Evolutionary conservation across 2,888 invertebrate species (phyloP), one percentile per base, ranked within the genome.

Genomic region (Gerosis bhagava): DNA sequence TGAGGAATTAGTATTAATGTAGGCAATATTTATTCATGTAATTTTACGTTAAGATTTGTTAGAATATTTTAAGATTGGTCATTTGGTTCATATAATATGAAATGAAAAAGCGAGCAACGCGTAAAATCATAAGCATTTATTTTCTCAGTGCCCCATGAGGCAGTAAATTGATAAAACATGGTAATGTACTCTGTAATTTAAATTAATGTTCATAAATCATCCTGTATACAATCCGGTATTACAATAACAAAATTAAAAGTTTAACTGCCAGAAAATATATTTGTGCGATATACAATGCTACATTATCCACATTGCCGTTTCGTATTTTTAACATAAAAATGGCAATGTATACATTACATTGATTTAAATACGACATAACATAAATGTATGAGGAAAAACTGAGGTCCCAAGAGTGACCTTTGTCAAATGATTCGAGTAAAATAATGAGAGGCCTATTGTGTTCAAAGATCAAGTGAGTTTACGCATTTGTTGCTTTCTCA

Each of bases 361-460:
- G 10, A 19, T 25, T 35, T 7, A 26, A 7, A 5, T 2, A 13
- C 34, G 26, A 5, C 4, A 11, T 17, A 42, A 25, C 7, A 5
- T 7, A 26, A 34, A 26, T 43, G 26, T 34, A 10, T 26, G 11
- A 10, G 17, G 5, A 12, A 26, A 26, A 25, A 26, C 13, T 19
- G n/a, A 26, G 42, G 42, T 34, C 43, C 26, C 34, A 10, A 34
- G 43, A 35, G 43, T 48, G 50, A 51, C 51, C 56, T 50, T 56
- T 54, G 51, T 53, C 26, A 48, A 53, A 50, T 56, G 54, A 56
- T 51, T 51, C 46, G 43, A 49, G 51, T 40, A 50, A 49, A 51
- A 51, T 51, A 53, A 54, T 56, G 47, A 40, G 41, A 50, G 42
- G 43, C 46, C 56, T 49, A 50, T 56, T 56, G 56, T 56, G 34